A percentile compares a stretch with the other conserved stretches of the same genome.
phyloP scores from a whole-genome alignment of 2,888 invertebrate species.

The Eupithecia vulgata region DNA sequence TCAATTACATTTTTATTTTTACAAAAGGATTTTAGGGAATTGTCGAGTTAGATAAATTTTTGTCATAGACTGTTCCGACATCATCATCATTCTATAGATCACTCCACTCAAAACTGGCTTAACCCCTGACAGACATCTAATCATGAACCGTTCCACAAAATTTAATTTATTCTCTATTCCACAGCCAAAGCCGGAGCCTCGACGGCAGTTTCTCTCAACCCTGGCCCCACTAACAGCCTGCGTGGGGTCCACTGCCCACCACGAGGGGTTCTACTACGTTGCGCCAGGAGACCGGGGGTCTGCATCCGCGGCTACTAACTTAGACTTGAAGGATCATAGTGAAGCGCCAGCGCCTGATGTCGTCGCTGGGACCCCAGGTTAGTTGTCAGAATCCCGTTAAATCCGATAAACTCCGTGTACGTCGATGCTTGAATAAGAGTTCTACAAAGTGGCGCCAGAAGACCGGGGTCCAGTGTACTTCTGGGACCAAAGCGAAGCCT shows the following conservation, averaged over 20 bases:
- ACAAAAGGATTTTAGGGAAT: too few relatives aligned
- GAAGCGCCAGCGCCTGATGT: constrained; percentile 90
- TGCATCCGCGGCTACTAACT: constrained; percentile 84
- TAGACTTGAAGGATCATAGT: constrained; percentile 83
- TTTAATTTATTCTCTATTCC: background rate
- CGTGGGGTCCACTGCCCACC: constrained; percentile 84
- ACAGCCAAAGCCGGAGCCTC: constrained; percentile 84
- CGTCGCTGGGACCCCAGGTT: constrained; percentile 88
- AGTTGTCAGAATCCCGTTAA: constrained; percentile 42
- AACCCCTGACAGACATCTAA: background rate
- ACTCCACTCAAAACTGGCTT: background rate
- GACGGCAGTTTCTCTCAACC: constrained; percentile 91
- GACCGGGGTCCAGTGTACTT: background rate
- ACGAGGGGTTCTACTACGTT: constrained; percentile 80
- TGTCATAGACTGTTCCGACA: background rate
- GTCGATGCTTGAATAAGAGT: background rate
- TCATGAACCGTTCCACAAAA: background rate
- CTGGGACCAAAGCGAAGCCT: too few relatives aligned
- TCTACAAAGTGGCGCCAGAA: background rate
- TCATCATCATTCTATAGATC: background rate
- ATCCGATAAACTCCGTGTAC: background rate
- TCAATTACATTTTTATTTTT: too few relatives aligned
- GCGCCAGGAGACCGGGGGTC: constrained; percentile 85
- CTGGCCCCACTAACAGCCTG: constrained; percentile 91
- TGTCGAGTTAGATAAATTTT: background rate